Evolutionary conservation across 2,113 vertebrate genomes (phyloP), one percentile per base, ranked within the genome.

Genomic region (Rafetus swinhoei): DNA sequence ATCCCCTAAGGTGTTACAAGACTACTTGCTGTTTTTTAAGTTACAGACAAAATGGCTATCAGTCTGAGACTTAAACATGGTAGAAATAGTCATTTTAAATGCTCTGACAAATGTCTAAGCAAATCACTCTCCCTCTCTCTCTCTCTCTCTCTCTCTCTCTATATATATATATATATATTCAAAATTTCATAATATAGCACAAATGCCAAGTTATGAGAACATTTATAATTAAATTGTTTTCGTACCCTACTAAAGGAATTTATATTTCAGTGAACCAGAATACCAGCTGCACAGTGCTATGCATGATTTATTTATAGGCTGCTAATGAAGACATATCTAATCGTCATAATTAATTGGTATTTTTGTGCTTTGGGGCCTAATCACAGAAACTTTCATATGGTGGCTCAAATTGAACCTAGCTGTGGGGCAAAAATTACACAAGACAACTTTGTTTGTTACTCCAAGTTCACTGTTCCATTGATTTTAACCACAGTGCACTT

Each of bases 261-360:
- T 96, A 97, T 98, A 89, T 88, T 86, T 91, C 69, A 54, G 16
- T 5, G 1, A 74, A 82, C 59, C 85, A 97, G 84, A 91, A 95
- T 96, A 91, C 95, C 2, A 88, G 94, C 96, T 97, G 95, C 10
- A 50, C 95, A 97, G 95, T 94, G 85, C 91, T 88, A 82, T 97
- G 85, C 89, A 96, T 98, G 97, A 97, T 98, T 98, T 98, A 98
- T 98, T 98, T 98, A 98, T 98, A 98, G 96, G 85, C 94, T 97
- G 85, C 92, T 98, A 98, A 98, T 98, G 97, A 98, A 98, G 98
- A 98, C 94, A 96, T 98, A 98, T 90, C 95, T 97, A 98, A 98
- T 98, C 97, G 98, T 98, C 96, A 96, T 98, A 98, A 98, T 98
- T 98, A 98, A 98, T 98, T 97, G 95, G 92, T 96, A 97, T 98